phyloP scores from a whole-genome alignment of 2,888 invertebrate genomes.

The Lumbricus terrestris region DNA sequence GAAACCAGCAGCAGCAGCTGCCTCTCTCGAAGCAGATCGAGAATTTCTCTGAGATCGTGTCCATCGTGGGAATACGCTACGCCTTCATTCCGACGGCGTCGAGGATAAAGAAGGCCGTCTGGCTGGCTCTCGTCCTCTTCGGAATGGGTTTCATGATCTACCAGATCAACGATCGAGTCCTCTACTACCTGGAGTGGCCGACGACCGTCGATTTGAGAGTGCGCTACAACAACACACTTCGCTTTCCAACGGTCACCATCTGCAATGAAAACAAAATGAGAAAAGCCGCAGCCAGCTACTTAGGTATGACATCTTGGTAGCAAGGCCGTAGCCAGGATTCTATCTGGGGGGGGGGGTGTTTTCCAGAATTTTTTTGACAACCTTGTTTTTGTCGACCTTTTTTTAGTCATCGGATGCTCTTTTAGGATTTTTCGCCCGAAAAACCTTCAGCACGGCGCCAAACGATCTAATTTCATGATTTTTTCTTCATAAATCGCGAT shows the following conservation, averaged over 20 bases:
- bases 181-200: constrained; percentile 23
- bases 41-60: background rate
- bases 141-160: constrained; percentile 17
- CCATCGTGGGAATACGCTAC: background rate
- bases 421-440: no score
- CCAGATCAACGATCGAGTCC: constrained; percentile 27
- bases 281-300: background rate
- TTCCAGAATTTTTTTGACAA: no score
- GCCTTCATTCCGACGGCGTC: constrained; percentile 6
- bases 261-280: constrained; percentile 23
- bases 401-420: no score
- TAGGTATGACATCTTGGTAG: background rate
- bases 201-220: constrained; percentile 17
- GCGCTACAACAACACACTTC: background rate
- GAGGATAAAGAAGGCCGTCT: constrained; percentile 9
- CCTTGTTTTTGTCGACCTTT: no score
- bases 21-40: background rate
- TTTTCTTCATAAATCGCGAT: no score
- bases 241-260: constrained; percentile 24
- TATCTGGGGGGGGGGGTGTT: no score
- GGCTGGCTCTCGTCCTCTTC: constrained; percentile 18
- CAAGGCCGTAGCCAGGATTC: no score
- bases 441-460: no score
- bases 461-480: no score
- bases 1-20: background rate